Conservation (phyloP, 2,888 invertebrate species). For the Suillia variegata region DNA sequence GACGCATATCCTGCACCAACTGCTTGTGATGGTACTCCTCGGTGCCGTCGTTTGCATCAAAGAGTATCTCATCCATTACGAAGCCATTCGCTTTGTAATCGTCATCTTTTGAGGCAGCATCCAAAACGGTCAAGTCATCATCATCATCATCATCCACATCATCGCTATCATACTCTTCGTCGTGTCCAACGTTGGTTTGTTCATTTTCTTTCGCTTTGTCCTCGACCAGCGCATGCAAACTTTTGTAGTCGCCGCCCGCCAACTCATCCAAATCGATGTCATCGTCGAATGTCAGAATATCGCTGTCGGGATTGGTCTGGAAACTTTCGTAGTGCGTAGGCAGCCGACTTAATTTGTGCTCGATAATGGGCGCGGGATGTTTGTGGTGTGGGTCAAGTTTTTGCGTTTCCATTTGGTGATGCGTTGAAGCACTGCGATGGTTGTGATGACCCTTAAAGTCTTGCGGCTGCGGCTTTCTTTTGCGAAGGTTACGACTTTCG, state of each 20-base stretch:
- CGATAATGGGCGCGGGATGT: constrained; percentile 30
- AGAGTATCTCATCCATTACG: constrained; percentile 46
- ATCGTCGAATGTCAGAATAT: constrained; percentile 50
- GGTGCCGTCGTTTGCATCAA: constrained; percentile 46
- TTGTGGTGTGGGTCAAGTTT: constrained; percentile 49
- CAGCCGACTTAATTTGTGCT: constrained; percentile 43
- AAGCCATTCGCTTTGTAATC: constrained; percentile 28
- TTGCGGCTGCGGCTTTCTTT: constrained; percentile 16
- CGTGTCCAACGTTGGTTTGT: constrained; percentile 18
- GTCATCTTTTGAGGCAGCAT: neutral
- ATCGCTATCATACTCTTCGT: constrained; percentile 9
- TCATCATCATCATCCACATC: constrained; percentile 3
- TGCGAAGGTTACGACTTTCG: constrained; percentile 26
- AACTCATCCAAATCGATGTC: constrained; percentile 37
- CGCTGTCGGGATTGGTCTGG: constrained; percentile 52
- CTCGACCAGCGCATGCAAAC: constrained; percentile 26
- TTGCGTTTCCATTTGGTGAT: constrained; percentile 23
- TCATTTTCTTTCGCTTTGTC: constrained; percentile 25
- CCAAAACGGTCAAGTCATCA: no score
- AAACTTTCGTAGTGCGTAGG: constrained; percentile 55
- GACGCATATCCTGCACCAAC: constrained; percentile 58
- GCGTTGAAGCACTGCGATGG: constrained; percentile 14
- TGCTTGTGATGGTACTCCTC: constrained; percentile 58
- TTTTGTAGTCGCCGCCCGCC: no score
- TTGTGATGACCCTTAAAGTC: constrained; percentile 22